Evolutionary conservation across 2,797 vertebrate genomes (phyloP).

Genomic region (Melanotaenia nigrans): DNA sequence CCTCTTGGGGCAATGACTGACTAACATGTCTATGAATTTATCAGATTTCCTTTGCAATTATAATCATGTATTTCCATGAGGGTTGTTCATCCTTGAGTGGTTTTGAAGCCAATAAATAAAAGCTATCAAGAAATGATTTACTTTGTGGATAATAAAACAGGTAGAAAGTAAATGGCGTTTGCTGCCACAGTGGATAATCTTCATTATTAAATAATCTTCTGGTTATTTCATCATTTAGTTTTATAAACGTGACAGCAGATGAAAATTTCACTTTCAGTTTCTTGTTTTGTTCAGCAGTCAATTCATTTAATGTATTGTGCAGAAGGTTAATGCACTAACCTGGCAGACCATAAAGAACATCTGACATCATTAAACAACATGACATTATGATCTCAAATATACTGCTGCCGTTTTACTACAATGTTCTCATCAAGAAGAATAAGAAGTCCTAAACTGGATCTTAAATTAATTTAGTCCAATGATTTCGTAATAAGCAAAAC

Average conservation of each 20-base stretch:
- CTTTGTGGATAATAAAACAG: not conserved
- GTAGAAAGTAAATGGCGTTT: not conserved
- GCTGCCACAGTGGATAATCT: not conserved
- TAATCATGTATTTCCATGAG: not conserved
- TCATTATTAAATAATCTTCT: not conserved
- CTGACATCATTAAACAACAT: no score
- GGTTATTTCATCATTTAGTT: not conserved
- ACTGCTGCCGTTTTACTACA: no score
- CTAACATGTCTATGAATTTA: not conserved
- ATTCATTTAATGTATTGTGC: no score
- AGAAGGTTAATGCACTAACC: no score
- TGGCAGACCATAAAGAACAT: no score
- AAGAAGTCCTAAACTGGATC: no score
- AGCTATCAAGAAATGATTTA: not conserved
- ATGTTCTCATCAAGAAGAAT: no score
- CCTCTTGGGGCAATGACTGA: not conserved
- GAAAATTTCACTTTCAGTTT: not conserved
- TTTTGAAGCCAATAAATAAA: not conserved
- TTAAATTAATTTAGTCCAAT: no score
- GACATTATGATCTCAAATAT: no score
- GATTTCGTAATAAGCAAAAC: no score
- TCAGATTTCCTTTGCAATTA: not conserved
- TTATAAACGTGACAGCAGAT: not conserved
- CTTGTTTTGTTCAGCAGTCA: not conserved
- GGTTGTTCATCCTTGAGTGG: conserved; percentile 4